Base-by-base conservation (phyloP, 2,888 invertebrate genomes). In the Elysia crispata region DNA sequence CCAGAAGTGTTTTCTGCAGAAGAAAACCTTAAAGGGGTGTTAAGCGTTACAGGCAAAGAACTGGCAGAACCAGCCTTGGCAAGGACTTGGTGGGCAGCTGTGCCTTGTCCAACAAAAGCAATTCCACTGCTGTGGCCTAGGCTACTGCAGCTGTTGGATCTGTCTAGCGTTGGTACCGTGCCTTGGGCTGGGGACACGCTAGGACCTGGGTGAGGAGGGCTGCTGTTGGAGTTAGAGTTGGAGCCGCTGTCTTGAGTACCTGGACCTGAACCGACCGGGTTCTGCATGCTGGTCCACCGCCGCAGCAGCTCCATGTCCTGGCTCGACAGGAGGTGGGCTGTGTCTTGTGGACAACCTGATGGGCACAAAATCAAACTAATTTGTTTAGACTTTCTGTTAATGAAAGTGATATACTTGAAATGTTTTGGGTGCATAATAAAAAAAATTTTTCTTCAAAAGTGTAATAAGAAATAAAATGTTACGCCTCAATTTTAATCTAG, bases 271-370 rank as follows among this genome's bases (percentile, higher is more conserved):
- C 77, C 64, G 1, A 41, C 60, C 20, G 76, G 67, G 13, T 86
- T 83, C 84, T 91, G 91, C 91, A 92, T 91, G 66, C 83, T 86
- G 13, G 86, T 85, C 92, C 92, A 92, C 28, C 91, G 84, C 20
- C 89, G 86, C 60, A 92, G 81, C 74, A 91, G 79, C 31, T 89
- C 89, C 82, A 86, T 87, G 81, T 92, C 92, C 30, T 86, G 89
- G 77, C 83, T 87, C 0, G 91, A 87, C 18, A 88, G 64, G 33
- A 60, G 11, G 41, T 23, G 20, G 66, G 18, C 1, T 15, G 20
- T 23, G 5, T 66, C 66, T 23, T 66, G 66, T 6, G 49, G 20
- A 57, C 23, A 33, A 31, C n/a, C 30, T 49, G 74, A 5, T 18
- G n/a, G 25, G 50, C 23, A 74, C 15, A 23, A 23, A 11, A 41